Evolutionary conservation across 2,888 invertebrate genomes (phyloP), one percentile per base, ranked within the genome.

Genomic region (Biston stratarius): DNA sequence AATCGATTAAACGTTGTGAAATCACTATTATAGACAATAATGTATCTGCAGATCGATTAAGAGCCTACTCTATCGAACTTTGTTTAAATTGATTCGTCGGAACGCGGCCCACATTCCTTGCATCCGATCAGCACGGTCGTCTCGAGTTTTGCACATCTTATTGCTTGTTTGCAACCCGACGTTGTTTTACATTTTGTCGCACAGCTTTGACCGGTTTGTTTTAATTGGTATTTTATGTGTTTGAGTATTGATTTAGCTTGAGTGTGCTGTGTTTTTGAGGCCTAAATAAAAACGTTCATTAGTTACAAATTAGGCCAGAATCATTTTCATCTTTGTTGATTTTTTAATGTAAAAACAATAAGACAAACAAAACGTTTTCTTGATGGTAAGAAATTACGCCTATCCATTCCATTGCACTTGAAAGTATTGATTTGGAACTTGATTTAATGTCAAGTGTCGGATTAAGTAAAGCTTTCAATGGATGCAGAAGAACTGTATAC

Each of bases 71-170:
- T 38, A 76, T 76, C 74, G 77, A 74, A 75, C 73, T 74, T 77
- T 65, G 77, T 70, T 78, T 74, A 75, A 72, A 79, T 78, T 77
- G 78, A 81, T 81, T 75, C 82, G 77, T 82, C 75, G 83, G 85
- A 80, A 86, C 87, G 83, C 82, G 82, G 84, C 90, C 86, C 90
- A 86, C 91, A 91, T 92, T 92, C 91, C 82, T 71, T 77, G 80
- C 77, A 79, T 78, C 82, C 80, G 79, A 81, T 83, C 79, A 83
- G 85, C 87, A 85, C 87, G 81, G 79, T 79, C 78, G 81, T 67
- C 79, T 84, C 82, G 81, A 86, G 83, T 90, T 89, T 90, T 91
- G 91, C 92, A 90, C 91, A 82, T 81, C 84, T 87, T 89, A 82
- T 89, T 91, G 92, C 91, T 87, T 87, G 88, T 84, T 83, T 84